Evolutionary conservation across 2,888 invertebrate genomes (phyloP), one percentile per base, ranked within the genome.

Genomic region (Melipona beecheii): DNA sequence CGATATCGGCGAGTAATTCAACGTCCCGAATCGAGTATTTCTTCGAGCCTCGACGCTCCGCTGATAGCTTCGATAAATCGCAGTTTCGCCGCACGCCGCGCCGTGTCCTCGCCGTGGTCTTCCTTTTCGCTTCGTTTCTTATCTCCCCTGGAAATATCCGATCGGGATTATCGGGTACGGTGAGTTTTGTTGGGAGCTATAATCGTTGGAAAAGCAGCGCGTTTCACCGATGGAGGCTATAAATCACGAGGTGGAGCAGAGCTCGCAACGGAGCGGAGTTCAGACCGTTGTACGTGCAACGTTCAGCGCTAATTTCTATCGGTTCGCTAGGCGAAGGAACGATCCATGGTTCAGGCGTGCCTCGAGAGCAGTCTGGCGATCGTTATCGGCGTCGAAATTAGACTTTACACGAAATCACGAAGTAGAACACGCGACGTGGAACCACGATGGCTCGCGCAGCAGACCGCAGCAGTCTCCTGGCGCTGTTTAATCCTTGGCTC

Each of bases 401-500:
- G 80, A 50, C 60, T 68, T 75, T 36, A 75, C 83, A 58, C 68
- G 75, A 83, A 80, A 80, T 83, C 83, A 72, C 80, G 72, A 72
- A 72, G 80, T 19, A 56, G 75, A 76, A 73, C 74, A 75, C 72
- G 74, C 70, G 84, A 84, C 76, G 65, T 17, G 24, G 69, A 64
- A 52, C 58, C 69, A 56, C 24, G 49, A 15, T 65, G 74, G 78
- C 60, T 54, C 50, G 71, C 65, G 15, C 50, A 76, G 50, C 49
- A 78, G 75, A 78, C 76, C 80, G 71, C 68, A 71, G 4, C 60
- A 17, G 75, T 81, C 83, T 84, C 89, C 83, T 87, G 89, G 86
- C 88, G 85, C 87, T 6, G 89, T 91, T 91, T 89, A 88, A 27
- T 60, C 88, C 86, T 87, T 83, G 81, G 84, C 83, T 85, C 85